Conservation (phyloP, 2,888 invertebrate genomes). For the Linnaemya tessellans region DNA sequence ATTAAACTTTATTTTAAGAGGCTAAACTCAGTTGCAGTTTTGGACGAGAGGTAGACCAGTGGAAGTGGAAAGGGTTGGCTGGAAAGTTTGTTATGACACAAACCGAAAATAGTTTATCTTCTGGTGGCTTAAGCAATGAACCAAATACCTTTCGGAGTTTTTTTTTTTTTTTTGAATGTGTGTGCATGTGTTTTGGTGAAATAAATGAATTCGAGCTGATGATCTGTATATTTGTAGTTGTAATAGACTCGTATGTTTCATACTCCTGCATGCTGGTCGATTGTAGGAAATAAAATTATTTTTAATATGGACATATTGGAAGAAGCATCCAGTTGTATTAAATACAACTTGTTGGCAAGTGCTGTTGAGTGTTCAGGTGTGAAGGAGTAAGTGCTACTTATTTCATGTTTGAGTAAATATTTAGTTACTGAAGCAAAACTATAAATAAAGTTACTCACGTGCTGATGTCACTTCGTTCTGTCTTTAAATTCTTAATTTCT, state of each 20-base stretch:
- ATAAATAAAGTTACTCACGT: too few species aligned
- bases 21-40: neutral
- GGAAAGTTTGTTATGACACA: slow-evolving; percentile 18
- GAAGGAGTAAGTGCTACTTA: too few species aligned
- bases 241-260: neutral
- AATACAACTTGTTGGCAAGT: neutral
- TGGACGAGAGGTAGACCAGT: neutral
- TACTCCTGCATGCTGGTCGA: slow-evolving; percentile 8
- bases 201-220: neutral
- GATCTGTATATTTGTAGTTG: neutral
- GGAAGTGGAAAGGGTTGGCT: neutral
- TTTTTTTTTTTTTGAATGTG: too few species aligned
- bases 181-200: neutral
- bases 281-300: slow-evolving; percentile 17
- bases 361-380: neutral
- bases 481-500: slow-evolving; percentile 1
- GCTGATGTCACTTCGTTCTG: too few species aligned
- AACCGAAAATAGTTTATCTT: slow-evolving; percentile 52
- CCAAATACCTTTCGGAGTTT: neutral
- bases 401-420: too few species aligned
- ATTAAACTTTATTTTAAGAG: slow-evolving; percentile 54
- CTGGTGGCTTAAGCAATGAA: slow-evolving; percentile 46
- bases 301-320: neutral
- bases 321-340: neutral
- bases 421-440: too few species aligned